Conservation (phyloP, 2,113 vertebrate genomes). For the Microtus oregoni region DNA sequence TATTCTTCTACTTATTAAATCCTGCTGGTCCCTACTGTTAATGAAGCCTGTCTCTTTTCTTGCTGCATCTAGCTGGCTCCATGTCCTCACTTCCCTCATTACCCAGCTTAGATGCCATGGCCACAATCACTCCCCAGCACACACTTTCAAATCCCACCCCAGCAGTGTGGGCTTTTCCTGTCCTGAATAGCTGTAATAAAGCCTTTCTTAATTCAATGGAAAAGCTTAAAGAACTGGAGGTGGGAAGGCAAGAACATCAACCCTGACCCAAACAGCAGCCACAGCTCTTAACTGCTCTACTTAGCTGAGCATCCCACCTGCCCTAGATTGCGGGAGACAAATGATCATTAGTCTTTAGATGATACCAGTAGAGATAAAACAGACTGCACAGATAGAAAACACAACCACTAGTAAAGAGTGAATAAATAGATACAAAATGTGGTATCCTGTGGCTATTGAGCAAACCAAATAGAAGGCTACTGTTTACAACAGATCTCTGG, state of each 20-base stretch:
- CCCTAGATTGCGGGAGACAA: neutral
- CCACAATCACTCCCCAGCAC: neutral
- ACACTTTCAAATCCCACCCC: neutral
- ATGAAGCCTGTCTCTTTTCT: neutral
- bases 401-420: neutral
- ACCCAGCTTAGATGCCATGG: neutral
- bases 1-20: neutral
- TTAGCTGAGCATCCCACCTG: neutral
- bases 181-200: neutral
- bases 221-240: neutral
- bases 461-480: slow-evolving; percentile 8
- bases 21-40: neutral
- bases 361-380: neutral
- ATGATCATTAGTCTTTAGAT: slow-evolving; percentile 27
- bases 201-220: neutral
- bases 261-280: neutral
- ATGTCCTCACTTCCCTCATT: too few species aligned
- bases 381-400: slow-evolving; percentile 6
- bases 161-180: neutral
- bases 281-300: neutral
- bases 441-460: neutral
- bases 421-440: neutral
- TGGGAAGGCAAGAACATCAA: neutral
- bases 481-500: neutral
- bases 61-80: neutral